Base-by-base conservation (phyloP, 2,797 vertebrate genomes). In the Sternotherus odoratus region DNA sequence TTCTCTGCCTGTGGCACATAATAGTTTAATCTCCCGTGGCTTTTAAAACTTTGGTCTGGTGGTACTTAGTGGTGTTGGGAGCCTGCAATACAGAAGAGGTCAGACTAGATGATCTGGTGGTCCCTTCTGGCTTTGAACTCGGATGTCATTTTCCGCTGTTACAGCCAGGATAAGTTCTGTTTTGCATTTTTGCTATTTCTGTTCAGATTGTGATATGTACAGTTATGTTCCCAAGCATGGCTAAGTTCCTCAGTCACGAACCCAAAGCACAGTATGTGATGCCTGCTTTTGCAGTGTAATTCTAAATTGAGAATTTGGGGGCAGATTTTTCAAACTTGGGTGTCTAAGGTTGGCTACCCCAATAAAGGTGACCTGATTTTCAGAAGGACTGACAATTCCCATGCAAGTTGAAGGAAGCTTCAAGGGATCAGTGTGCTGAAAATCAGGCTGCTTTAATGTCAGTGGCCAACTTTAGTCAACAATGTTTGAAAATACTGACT, bases 301-400 rank as follows among this genome's bases (percentile, higher is more conserved):
- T 80, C 8, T 88, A 57, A 82, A 79, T 2, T 83, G n/a, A 5
- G 12, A 69, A 39, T 88, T 77, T 21, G 36, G 11, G 23, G 36
- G 10, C 66, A 82, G 81, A 77, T 83, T 77, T n/a, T 91, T 84
- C 56, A 88, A 78, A 94, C 56, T 89, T 0, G 46, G 89, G 95
- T 96, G 95, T 95, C 95, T 96, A 93, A 91, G 87, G 53, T 5
- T 82, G 88, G 89, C 7, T 49, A 57, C 26, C 77, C 75, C 79
- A 79, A 77, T 21, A 82, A 91, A 94, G 94, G 8, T 72, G 90
- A 63, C 0, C 3, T 84, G 50, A 91, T 86, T 48, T 23, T 95
- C 36, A 92, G 91, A 94, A 94, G 95, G 96, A 94, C 95, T 96
- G 95, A 85, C 91, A 82, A 92, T 94, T 95, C 82, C 89, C 90